Base-by-base conservation (phyloP, 64 coral and sea anemone genomes). In the Actinia tenebrosa region DNA sequence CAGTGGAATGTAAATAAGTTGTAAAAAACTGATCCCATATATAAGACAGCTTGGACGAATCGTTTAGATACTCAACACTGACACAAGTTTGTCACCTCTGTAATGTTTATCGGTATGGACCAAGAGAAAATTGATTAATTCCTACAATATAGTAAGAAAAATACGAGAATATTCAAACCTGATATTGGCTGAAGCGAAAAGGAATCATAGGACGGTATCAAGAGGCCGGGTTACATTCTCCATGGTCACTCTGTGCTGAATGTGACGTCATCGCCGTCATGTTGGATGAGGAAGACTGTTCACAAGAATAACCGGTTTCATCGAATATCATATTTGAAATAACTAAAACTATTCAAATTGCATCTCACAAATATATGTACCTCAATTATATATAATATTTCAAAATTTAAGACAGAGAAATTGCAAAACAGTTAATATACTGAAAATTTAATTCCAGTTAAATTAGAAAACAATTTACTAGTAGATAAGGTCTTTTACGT, bases 21-120 rank as follows among this genome's bases (percentile, higher is more conserved):
- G 69, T 75, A 75, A 75, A 75, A 25, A 75, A 30, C 69, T 42
- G 69, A 75, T 42, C 27, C 43, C 25, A 75, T 11, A 72, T 75
- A 75, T 30, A 43, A 58, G 7, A 75, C 27, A 30, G 26, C 23
- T 30, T 11, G 25, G 27, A 27, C 27, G 7, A 30, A 14, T 26
- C 69, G 26, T 14, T 30, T 30, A 75, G n/a, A 27, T n/a, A 10
- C 26, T 27, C 69, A 30, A 75, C 10, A 42, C 13, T 3, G 22
- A 8, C 9, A n/a, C 22, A 4, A 69, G 64, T 69, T 23, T 69
- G 64, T 69, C n/a, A 14, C 10, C 7, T 22, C 10, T 42, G 69
- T 75, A 75, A 75, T 75, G n/a, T 75, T 69, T 75, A 42, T 75
- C 69, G 69, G 69, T 75, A 75, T 42, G 69, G 69, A 75, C 3